Base-by-base conservation (phyloP, 2,113 vertebrate species). In the Ictalurus furcatus region DNA sequence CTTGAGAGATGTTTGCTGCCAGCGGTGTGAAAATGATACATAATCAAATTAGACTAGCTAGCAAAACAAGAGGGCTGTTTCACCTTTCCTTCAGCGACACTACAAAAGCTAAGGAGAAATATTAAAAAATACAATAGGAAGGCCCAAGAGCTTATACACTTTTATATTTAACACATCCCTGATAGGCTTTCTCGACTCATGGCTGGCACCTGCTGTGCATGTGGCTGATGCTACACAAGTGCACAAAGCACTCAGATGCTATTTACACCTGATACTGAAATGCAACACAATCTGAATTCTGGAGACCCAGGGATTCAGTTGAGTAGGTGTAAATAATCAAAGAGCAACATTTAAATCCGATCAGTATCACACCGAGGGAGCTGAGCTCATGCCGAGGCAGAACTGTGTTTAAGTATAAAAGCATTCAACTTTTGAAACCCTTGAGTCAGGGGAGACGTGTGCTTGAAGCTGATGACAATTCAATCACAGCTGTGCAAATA, bases 1-100 rank as follows among this genome's bases (percentile, higher is more conserved):
- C n/a, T 61, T 58, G 58, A 79, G 67, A 86, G 79, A 87, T 79
- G 37, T 30, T 71, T 25, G 65, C 76, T 65, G 37, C 30, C 83
- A 84, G 88, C 48, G 52, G 80, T 84, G 90, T 89, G 80, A 84
- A 92, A 90, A 87, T 28, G 30, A 85, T 76, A 87, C 84, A 85
- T 88, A 88, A 90, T 89, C 73, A 81, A 91, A 89, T 90, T 90
- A 91, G 74, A 85, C 74, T 71, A 82, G 87, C 44, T 86, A 88
- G 44, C 58, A 80, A 89, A 85, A 90, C 81, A 69, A 79, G 67
- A 82, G 85, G 13, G 73, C 25, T 79, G 34, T 84, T 76, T 84
- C 34, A 61, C 71, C 30, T 71, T 54, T 67, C 76, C 14, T 30
- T 63, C 8, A 21, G 44, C 86, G 58, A 21, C 30, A 58, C 65